Conservation (phyloP, 2,888 invertebrate species). For the Nasonia oneida region DNA sequence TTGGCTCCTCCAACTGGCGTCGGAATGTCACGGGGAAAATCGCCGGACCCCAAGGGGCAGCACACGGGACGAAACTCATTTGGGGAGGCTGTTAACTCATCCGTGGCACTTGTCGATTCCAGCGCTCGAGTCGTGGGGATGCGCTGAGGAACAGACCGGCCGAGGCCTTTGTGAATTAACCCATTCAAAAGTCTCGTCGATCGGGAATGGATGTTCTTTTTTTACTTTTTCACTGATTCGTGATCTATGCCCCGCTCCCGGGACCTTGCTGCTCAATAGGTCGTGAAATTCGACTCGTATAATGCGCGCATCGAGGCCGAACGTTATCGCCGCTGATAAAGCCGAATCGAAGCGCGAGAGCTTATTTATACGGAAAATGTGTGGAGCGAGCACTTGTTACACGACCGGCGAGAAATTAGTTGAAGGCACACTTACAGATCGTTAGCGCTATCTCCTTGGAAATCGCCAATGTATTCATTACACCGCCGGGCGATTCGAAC, state of each 20-base stretch:
- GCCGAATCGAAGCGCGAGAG: background rate
- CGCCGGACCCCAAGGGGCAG: conserved; percentile 34
- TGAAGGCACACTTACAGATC: too few relatives aligned
- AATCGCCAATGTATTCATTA: background rate
- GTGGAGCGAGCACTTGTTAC: too few relatives aligned
- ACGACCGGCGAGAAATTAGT: too few relatives aligned
- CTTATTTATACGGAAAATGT: too few relatives aligned
- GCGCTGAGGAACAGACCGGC: background rate
- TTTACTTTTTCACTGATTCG: conserved; percentile 20
- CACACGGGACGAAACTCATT: conserved; percentile 55
- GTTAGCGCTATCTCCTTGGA: too few relatives aligned
- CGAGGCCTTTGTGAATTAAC: conserved; percentile 43
- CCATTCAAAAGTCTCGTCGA: conserved; percentile 48
- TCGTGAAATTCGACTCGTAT: too few relatives aligned
- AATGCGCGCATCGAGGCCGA: too few relatives aligned
- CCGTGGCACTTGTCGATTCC: conserved; percentile 57
- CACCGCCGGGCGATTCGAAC: background rate
- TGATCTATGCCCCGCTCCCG: background rate
- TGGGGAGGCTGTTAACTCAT: conserved; percentile 57
- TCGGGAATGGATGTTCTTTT: conserved; percentile 19
- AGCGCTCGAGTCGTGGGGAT: background rate
- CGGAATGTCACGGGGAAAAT: conserved; percentile 56
- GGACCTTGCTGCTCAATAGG: background rate
- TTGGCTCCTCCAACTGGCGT: conserved; percentile 45
- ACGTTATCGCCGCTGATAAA: background rate